Evolutionary conservation across 1,140 invertebrate species (phyloP), one percentile per base, ranked within the genome.

Genomic region (Psilanteris sp.): DNA sequence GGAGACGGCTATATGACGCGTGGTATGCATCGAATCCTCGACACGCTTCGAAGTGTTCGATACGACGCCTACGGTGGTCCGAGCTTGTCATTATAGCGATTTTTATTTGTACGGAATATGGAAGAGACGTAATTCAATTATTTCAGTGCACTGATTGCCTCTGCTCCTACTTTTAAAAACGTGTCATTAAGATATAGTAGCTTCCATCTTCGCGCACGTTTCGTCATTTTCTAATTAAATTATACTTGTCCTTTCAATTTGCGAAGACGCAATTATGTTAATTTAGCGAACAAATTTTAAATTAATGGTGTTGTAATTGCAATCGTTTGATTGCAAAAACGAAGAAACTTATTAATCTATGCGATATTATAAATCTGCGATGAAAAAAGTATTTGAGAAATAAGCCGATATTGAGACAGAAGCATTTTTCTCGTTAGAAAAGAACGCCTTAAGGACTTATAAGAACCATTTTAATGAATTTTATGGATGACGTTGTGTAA

Each of bases 51-150:
- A 76, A 70, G 64, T 70, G 64, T 70, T 76, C 59, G 57, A 70
- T 76, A 37, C 36, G 43, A 76, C 66, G 73, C 73, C 73, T 71
- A 66, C 66, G 73, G 73, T 77, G 73, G 73, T 77, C 73, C 39
- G 37, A 31, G 52, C 66, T 44, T 70, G 66, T 75, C 72, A 75
- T 75, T 75, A n/a, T n/a, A 67, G 55, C 59, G 57, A 77, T 77
- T 77, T 77, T 77, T 71, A 59, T 66, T 70, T 59, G 27, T 32
- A 29, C 64, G 15, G 34, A 26, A 43, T 64, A 57, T 46, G 34
- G 64, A 55, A 55, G 64, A 41, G 62, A 64, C 57, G 64, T 57
- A 64, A 71, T 76, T 76, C 66, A 76, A 76, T 76, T 66, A 76
- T 66, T 66, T 36, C 36, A 55, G 37, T 8, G 55, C 54, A 29